phyloP scores from a whole-genome alignment of 2,797 vertebrate genomes.

The Coendou prehensilis region DNA sequence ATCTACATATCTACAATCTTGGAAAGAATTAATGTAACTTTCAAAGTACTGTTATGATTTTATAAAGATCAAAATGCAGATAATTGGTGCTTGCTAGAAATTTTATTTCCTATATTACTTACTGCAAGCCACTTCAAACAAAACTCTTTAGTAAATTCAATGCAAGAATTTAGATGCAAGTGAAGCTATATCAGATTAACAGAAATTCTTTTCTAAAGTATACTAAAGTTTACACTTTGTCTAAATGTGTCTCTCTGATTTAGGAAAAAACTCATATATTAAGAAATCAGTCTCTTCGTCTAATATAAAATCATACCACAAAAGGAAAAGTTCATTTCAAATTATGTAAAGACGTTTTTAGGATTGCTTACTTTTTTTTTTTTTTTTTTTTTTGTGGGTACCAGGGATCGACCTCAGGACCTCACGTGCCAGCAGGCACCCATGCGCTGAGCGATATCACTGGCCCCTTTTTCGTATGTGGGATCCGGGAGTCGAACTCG shows the following conservation, averaged over 20 bases:
- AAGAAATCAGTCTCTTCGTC: background rate
- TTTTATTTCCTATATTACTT: background rate
- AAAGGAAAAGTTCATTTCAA: background rate
- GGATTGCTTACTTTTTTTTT: background rate
- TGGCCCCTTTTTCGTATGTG: too few species aligned
- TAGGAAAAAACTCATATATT: background rate
- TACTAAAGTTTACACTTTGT: background rate
- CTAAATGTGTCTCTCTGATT: background rate
- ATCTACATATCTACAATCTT: background rate
- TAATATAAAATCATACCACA: background rate
- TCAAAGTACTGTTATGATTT: background rate
- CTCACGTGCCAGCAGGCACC: too few species aligned
- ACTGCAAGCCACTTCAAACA: background rate
- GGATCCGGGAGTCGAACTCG: too few species aligned
- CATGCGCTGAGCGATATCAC: too few species aligned
- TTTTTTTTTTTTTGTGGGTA: too few species aligned
- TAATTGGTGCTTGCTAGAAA: background rate
- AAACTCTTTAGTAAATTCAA: slow-evolving; percentile 1
- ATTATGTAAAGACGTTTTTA: background rate
- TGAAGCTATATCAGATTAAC: background rate
- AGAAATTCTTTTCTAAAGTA: slow-evolving; percentile 19
- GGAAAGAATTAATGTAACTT: background rate
- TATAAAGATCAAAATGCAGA: slow-evolving; percentile 38
- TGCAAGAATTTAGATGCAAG: background rate
- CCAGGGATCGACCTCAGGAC: too few species aligned